A percentile compares a stretch with the other conserved stretches of the same genome.
Conservation (phyloP, 2,888 invertebrate species). For the Diploptera punctata region DNA sequence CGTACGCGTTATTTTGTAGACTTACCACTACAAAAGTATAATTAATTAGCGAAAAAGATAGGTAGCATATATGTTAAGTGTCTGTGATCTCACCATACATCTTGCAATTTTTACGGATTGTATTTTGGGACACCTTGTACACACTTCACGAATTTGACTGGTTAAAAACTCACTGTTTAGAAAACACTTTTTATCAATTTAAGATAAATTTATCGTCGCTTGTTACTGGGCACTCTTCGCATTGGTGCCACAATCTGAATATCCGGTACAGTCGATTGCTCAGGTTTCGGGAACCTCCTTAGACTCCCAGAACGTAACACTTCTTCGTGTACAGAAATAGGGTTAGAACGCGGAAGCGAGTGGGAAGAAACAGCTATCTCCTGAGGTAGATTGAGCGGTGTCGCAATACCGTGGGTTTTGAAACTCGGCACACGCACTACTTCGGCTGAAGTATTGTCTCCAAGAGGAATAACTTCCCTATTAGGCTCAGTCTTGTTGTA, state of each 20-base stretch:
- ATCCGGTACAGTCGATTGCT: background rate
- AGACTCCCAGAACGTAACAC: background rate
- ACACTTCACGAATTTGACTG: no score
- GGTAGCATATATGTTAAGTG: no score
- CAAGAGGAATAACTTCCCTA: background rate
- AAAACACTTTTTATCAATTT: no score
- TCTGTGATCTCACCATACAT: no score
- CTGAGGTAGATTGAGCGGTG: constrained; percentile 10
- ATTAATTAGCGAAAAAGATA: no score
- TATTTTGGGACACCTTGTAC: no score
- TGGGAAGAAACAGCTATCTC: background rate
- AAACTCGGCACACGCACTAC: constrained; percentile 23
- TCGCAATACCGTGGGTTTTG: background rate
- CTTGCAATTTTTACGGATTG: no score
- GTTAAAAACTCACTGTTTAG: no score
- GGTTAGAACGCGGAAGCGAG: background rate
- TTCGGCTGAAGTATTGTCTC: background rate
- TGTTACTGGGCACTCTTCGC: background rate
- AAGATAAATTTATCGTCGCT: background rate
- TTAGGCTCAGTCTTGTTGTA: background rate
- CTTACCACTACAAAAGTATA: no score
- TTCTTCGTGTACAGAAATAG: background rate
- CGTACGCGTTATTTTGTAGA: no score
- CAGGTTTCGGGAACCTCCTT: no score
- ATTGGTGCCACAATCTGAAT: background rate